A percentile compares a stretch with the other conserved stretches of the same genome.
Evolutionary conservation across 2,113 vertebrate genomes (phyloP).

Genomic region (Onychorhynchus coronatus): DNA sequence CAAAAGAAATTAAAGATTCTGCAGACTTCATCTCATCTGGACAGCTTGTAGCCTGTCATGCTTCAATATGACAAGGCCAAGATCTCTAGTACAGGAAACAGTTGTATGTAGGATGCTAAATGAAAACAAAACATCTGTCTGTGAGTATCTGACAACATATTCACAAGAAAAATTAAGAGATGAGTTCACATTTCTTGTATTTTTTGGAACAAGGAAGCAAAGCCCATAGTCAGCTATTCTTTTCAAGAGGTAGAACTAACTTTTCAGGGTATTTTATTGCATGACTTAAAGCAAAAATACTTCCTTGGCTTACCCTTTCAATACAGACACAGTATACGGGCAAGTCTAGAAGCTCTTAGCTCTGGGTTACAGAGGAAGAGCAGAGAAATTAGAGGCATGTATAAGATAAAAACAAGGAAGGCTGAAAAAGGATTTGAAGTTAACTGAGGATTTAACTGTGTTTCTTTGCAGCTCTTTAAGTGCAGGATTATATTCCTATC

Average conservation of each 20-base stretch:
- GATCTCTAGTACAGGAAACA: neutral
- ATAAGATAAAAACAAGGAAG: neutral
- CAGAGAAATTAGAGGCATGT: neutral
- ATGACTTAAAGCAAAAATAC: neutral
- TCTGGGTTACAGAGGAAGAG: neutral
- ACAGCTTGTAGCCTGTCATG: neutral
- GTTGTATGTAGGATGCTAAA: neutral
- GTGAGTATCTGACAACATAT: neutral
- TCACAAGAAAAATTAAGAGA: neutral
- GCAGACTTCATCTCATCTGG: slow-evolving; percentile 2
- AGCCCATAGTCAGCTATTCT: neutral
- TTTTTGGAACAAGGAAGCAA: neutral
- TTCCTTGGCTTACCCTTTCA: neutral
- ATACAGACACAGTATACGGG: too few relatives aligned
- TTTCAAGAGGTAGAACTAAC: neutral
- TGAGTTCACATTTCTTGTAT: neutral
- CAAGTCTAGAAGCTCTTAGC: neutral
- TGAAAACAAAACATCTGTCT: slow-evolving; percentile 6
- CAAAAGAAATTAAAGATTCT: slow-evolving; percentile 35
- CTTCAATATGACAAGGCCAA: slow-evolving; percentile 25
- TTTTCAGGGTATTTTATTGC: neutral
- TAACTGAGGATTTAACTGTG: neutral
- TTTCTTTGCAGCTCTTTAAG: neutral
- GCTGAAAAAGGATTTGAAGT: neutral
- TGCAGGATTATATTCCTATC: neutral